Evolutionary conservation across 2,113 vertebrate genomes (phyloP), one percentile per base, ranked within the genome.

Genomic region (Orycteropus afer): DNA sequence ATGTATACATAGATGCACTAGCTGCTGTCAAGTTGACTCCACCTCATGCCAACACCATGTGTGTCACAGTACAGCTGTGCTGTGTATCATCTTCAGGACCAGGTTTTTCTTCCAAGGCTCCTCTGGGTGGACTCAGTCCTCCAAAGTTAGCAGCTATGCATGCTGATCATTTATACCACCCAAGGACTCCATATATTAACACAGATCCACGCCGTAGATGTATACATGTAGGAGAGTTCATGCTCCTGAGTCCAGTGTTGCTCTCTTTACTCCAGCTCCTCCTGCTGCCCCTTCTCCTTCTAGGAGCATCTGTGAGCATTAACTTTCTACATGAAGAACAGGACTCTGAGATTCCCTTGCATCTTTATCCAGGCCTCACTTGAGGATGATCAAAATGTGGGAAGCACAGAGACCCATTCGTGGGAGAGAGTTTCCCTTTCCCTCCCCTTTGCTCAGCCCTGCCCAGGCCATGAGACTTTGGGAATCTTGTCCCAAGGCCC

Each of bases 281-380:
- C 20, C 55, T 45, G 51, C 45, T 29, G 1, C 37, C 22, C 22
- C 3, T 15, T 4, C 13, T 86, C 29, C 29, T 67, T 69, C 55
- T 34, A n/a, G 76, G 55, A 65, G 40, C n/a, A 15, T 37, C 23
- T 1, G 0, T 10, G n/a, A 45, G 17, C 7, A 0, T 37, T 73
- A 25, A 13, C 55, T 83, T 83, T 37, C 71, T 59, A 27, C 53
- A 47, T 29, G 49, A 67, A 53, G 27, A 74, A 69, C 23, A 40
- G 22, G 10, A 32, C 40, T 69, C 34, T 59, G 2, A 14, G 42
- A 18, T 13, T 80, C 34, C 49, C 55, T 17, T 47, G 18, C 51
- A 29, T 86, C 53, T 1, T 49, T 2, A 8, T 57, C 45, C 55
- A 12, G 42, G 27, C 42, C 42, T 69, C 29, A 11, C 0, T 5